phyloP scores from a whole-genome alignment of 2,888 invertebrate genomes.

The Drosophila picticornis region DNA sequence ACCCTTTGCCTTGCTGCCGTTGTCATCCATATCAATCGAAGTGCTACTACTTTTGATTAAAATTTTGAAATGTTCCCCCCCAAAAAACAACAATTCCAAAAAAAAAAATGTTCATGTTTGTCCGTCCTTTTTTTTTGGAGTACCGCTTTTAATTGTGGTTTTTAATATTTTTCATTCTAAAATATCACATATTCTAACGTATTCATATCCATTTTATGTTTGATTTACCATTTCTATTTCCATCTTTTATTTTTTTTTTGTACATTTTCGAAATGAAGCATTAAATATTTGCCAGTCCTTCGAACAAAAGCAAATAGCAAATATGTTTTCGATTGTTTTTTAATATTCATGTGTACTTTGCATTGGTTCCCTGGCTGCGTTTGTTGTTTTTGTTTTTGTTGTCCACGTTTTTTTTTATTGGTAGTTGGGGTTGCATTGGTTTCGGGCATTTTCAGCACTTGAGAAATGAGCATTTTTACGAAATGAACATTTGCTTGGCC shows the following conservation, averaged over 20 bases:
- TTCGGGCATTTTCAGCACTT: conserved; percentile 65
- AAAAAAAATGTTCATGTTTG: conserved; percentile 9
- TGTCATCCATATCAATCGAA: conserved; percentile 79
- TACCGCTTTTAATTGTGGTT: conserved; percentile 75
- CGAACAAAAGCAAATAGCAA: conserved; percentile 65
- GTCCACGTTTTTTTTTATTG: not conserved
- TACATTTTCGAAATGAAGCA: conserved; percentile 64
- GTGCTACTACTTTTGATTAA: conserved; percentile 82
- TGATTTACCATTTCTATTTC: conserved; percentile 45
- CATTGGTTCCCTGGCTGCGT: conserved; percentile 1
- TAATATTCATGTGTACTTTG: conserved; percentile 64
- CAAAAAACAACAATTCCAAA: not conserved
- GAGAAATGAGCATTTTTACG: conserved; percentile 75
- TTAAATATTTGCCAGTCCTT: conserved; percentile 71
- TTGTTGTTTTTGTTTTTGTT: conserved; percentile 15
- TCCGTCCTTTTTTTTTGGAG: conserved; percentile 30
- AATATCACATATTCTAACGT: conserved; percentile 23
- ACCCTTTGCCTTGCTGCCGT: conserved; percentile 35
- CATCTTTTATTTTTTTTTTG: conserved; percentile 1
- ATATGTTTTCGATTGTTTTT: conserved; percentile 71
- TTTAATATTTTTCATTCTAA: conserved; percentile 55
- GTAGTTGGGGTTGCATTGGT: conserved; percentile 36
- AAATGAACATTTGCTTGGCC: conserved; percentile 76
- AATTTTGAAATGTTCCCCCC: conserved; percentile 60
- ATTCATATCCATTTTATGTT: conserved; percentile 50